phyloP scores from a whole-genome alignment of 53 echinoderm and acorn worm species.

The Paelopatides confundens region DNA sequence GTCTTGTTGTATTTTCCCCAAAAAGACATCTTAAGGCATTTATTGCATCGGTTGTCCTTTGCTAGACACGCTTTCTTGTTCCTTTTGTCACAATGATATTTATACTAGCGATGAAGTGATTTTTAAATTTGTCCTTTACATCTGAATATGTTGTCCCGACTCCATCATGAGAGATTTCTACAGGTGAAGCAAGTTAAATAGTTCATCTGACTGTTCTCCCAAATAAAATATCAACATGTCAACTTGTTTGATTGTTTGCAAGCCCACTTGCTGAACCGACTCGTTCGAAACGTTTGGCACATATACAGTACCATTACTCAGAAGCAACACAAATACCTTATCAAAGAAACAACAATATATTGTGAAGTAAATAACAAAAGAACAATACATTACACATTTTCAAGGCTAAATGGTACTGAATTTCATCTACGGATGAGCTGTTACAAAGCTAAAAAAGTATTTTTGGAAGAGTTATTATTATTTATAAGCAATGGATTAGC shows the following conservation, averaged over 20 bases:
- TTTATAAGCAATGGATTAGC: too few species aligned
- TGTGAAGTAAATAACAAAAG: too few species aligned
- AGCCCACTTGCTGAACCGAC: constrained; percentile 10
- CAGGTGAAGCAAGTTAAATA: neutral
- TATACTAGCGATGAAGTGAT: constrained; percentile 21
- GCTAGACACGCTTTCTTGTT: constrained; percentile 62
- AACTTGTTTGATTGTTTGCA: neutral
- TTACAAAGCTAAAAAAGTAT: too few species aligned
- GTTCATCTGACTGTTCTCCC: constrained; percentile 31
- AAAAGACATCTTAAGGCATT: constrained; percentile 36
- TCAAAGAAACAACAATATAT: too few species aligned
- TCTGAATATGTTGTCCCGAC: neutral
- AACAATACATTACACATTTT: too few species aligned
- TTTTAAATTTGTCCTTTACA: constrained; percentile 12
- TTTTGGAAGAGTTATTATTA: too few species aligned
- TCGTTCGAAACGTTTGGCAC: constrained; percentile 6
- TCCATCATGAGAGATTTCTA: too few species aligned
- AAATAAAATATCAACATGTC: constrained; percentile 25
- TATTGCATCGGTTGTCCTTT: constrained; percentile 57
- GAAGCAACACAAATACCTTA: too few species aligned
- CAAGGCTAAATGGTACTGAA: too few species aligned
- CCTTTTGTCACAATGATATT: neutral
- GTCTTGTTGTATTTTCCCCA: constrained; percentile 17
- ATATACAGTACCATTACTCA: too few species aligned
- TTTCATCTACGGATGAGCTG: too few species aligned